phyloP scores from a whole-genome alignment of 2,113 vertebrate genomes.

The Vulpes vulpes region DNA sequence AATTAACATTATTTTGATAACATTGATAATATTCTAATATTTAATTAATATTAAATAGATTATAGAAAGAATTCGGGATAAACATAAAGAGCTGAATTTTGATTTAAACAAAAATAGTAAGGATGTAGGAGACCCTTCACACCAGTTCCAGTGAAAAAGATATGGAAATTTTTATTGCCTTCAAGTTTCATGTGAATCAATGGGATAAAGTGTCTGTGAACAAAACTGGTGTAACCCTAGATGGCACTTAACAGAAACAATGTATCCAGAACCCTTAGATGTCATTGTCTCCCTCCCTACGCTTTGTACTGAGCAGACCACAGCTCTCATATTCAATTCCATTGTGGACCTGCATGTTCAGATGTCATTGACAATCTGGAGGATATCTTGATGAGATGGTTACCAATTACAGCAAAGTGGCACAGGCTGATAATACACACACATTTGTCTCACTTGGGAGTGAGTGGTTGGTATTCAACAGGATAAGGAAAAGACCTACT shows the following conservation, averaged over 20 bases:
- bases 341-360: neutral
- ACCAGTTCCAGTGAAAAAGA: neutral
- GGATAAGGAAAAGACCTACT: neutral
- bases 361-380: neutral
- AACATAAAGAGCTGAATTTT: neutral
- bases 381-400: neutral
- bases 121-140: neutral
- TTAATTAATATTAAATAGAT: neutral
- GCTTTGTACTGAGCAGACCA: neutral
- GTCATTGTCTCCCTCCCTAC: neutral
- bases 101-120: neutral
- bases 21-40: neutral
- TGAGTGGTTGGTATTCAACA: neutral
- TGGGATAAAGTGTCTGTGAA: neutral
- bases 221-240: constrained; percentile 27
- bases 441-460: neutral
- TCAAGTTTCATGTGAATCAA: neutral
- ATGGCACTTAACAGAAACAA: neutral
- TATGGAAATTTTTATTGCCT: neutral
- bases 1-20: neutral
- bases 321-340: constrained; percentile 39
- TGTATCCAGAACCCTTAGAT: neutral
- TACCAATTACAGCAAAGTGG: neutral
- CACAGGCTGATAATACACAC: neutral
- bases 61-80: neutral